Percentiles rank a stretch among this genome's conserved stretches.
These are phyloP conservation scores for Gallinago jamesoni DNA, from an alignment of 2,113 vertebrate genomes.

Conservation along the genomic window DNA sequence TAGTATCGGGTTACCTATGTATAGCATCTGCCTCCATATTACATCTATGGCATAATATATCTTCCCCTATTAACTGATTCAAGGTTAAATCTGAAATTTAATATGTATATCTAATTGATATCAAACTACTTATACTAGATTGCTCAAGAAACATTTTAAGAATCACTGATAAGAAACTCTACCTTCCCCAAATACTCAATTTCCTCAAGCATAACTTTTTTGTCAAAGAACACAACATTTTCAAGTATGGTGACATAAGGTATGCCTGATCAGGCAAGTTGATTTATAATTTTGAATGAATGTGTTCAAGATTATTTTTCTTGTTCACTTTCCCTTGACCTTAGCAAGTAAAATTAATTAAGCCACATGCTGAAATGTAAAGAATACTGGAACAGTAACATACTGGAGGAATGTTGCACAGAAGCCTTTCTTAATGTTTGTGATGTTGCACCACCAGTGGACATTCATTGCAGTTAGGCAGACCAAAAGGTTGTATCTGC, in stretches of 20 bases:
- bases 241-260: neutral
- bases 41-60: neutral
- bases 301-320: neutral
- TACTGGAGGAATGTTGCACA: neutral
- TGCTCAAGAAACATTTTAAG: neutral
- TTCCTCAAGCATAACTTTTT: neutral
- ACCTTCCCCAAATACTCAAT: neutral
- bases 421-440: neutral
- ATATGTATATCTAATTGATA: neutral
- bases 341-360: neutral
- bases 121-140: neutral
- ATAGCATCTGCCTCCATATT: neutral
- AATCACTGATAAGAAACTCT: neutral
- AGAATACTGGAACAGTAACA: neutral
- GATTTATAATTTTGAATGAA: neutral
- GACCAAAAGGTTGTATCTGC: neutral
- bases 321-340: neutral
- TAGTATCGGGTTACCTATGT: neutral
- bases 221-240: fast-evolving
- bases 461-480: neutral
- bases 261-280: fast-evolving
- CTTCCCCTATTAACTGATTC: neutral
- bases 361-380: neutral
- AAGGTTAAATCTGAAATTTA: neutral
- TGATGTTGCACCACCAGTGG: neutral